A percentile compares a stretch with the other conserved stretches of the same genome.
Evolutionary conservation across 2,797 vertebrate species (phyloP).

Genomic region (Tarsius wallacei): DNA sequence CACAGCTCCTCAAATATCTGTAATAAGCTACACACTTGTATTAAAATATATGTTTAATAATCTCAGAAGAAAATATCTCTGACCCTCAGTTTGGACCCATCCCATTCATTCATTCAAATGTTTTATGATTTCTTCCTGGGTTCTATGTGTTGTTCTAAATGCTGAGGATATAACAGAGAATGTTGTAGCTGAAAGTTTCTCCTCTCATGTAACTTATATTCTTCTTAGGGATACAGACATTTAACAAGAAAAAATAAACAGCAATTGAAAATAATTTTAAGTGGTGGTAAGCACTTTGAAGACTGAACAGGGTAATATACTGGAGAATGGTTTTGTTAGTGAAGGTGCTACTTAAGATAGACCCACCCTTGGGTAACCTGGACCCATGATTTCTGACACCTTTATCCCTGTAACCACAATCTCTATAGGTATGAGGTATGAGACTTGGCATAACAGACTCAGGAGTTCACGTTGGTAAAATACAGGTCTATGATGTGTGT

Average conservation of each 20-base stretch:
- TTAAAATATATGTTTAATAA: slow-evolving; percentile 32
- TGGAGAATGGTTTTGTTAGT: not conserved
- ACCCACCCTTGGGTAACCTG: no score
- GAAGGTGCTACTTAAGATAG: not conserved
- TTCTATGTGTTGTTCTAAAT: not conserved
- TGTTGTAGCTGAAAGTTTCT: not conserved
- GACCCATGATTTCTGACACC: not conserved
- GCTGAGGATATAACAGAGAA: not conserved
- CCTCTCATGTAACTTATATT: not conserved
- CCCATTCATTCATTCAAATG: not conserved
- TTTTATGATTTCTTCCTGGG: not conserved
- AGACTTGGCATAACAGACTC: not conserved
- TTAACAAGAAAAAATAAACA: not conserved
- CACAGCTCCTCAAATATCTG: not conserved
- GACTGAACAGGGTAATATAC: not conserved
- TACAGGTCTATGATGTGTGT: not conserved
- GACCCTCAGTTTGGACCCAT: not conserved
- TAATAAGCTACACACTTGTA: not conserved
- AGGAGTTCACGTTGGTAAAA: not conserved
- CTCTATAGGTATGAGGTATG: not conserved
- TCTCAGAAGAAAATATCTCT: not conserved
- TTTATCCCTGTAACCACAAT: not conserved
- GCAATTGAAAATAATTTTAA: slow-evolving; percentile 15
- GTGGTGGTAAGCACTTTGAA: not conserved
- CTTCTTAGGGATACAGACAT: not conserved